Conservation (phyloP, 1,140 invertebrate genomes). For the Brachionus asplanchnoidis region DNA sequence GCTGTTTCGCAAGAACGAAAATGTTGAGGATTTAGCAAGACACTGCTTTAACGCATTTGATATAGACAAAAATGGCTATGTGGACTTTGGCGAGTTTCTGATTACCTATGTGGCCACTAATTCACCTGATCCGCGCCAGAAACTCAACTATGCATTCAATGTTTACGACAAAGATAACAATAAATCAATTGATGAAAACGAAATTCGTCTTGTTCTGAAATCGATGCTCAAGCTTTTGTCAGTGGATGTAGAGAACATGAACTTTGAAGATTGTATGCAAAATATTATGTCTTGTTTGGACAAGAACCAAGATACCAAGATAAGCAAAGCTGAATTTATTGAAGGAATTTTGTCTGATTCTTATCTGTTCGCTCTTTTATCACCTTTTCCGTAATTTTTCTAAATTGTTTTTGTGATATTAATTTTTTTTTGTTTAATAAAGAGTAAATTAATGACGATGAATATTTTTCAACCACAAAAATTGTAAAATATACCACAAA, state of each 20-base stretch:
- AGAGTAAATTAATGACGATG: not conserved
- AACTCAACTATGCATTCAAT: constrained; percentile 37
- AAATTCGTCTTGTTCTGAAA: constrained; percentile 18
- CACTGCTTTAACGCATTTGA: constrained; percentile 36
- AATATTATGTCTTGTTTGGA: constrained; percentile 26
- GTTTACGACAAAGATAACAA: constrained; percentile 41
- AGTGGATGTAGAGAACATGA: constrained; percentile 10
- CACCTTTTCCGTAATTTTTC: constrained; percentile 19
- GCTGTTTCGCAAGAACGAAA: constrained; percentile 28
- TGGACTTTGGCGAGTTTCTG: constrained; percentile 41
- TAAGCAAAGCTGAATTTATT: constrained; percentile 37
- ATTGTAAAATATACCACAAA: too few species aligned
- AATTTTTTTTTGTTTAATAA: not conserved
- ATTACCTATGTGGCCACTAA: constrained; percentile 15
- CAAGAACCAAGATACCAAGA: constrained; percentile 25
- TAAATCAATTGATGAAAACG: constrained; percentile 25
- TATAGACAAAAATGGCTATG: constrained; percentile 37
- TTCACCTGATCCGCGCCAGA: not conserved
- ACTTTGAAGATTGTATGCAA: constrained; percentile 20
- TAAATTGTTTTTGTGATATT: not conserved
- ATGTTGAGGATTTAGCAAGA: constrained; percentile 4
- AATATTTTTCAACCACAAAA: too few species aligned
- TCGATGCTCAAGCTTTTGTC: constrained; percentile 32
- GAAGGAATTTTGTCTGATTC: constrained; percentile 39
- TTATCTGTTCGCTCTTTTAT: constrained; percentile 32